Percentiles rank a stretch among this genome's conserved stretches.
Evolutionary conservation across 2,797 vertebrate species (phyloP).

Genomic region (Takifugu rubripes): DNA sequence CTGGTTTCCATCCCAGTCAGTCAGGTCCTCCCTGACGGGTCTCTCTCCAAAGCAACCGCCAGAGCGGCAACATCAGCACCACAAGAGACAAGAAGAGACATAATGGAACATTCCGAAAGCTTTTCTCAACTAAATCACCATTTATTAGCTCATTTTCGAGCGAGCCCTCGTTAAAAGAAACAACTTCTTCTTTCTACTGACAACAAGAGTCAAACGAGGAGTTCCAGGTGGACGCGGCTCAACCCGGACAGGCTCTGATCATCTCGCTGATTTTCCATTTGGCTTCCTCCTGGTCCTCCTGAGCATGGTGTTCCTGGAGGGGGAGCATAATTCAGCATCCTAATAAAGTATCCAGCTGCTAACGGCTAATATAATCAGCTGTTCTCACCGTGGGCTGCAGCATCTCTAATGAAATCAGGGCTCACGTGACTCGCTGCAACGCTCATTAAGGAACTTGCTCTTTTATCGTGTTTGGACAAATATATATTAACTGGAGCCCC

Average conservation of each 20-base stretch:
- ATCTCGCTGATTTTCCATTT: constrained; percentile 27
- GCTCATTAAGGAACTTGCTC: background rate
- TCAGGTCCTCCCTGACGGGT: too few species aligned
- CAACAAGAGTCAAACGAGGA: too few species aligned
- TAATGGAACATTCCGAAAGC: too few species aligned
- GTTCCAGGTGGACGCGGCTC: too few species aligned
- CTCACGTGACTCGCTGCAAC: background rate
- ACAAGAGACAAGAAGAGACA: too few species aligned
- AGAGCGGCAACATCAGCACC: too few species aligned
- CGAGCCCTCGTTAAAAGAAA: too few species aligned
- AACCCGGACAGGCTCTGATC: background rate
- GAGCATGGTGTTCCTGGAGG: constrained; percentile 14
- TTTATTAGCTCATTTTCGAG: too few species aligned
- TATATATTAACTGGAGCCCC: background rate
- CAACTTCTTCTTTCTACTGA: too few species aligned
- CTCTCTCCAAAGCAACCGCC: too few species aligned
- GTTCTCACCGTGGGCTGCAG: constrained; percentile 16
- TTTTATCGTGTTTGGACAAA: constrained; percentile 12
- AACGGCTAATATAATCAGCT: constrained; percentile 28
- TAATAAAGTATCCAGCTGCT: constrained; percentile 46
- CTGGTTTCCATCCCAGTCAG: too few species aligned
- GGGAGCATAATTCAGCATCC: constrained; percentile 10
- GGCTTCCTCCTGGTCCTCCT: constrained; percentile 4
- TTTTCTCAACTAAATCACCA: too few species aligned
- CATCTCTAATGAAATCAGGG: constrained; percentile 24